Evolutionary conservation across 37 sponge, comb jelly and placozoan species (phyloP).

Genomic region (Lycopodina hypogea): DNA sequence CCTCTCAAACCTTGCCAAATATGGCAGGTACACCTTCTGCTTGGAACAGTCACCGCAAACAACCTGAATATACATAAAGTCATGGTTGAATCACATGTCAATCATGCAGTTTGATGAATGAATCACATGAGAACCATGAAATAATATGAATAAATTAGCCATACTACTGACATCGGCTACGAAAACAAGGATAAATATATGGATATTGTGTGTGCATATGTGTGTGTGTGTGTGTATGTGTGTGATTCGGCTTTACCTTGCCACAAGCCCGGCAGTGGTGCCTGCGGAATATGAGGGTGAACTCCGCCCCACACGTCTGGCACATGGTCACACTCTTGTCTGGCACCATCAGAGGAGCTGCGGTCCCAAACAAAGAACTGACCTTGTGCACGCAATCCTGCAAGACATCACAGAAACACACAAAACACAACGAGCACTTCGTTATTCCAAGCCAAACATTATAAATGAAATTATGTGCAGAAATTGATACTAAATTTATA

Average conservation of each 20-base stretch:
- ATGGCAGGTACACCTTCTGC: slow-evolving; percentile 67
- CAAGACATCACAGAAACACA: background rate
- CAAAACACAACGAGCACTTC: background rate
- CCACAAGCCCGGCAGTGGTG: slow-evolving; percentile 98
- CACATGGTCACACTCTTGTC: slow-evolving; percentile 94
- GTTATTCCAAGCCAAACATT: too few species aligned
- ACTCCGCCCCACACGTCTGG: slow-evolving; percentile 74
- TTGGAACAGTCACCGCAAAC: slow-evolving; percentile 80
- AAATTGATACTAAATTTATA: too few species aligned
- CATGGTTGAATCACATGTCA: background rate
- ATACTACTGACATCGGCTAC: background rate
- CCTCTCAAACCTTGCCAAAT: slow-evolving; percentile 61
- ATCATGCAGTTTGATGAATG: background rate
- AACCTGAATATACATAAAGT: slow-evolving; percentile 54
- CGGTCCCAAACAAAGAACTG: slow-evolving; percentile 35
- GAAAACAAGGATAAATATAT: background rate
- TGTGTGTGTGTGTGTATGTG: too few species aligned
- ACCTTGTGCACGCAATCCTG: background rate
- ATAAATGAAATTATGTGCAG: too few species aligned
- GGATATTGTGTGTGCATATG: background rate
- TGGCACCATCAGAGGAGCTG: slow-evolving; percentile 92
- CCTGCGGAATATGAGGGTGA: slow-evolving; percentile 82
- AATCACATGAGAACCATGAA: background rate
- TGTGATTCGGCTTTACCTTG: slow-evolving; percentile 76
- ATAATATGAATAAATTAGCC: background rate